These are phyloP conservation scores for Halictus ligatus DNA, from an alignment of 2,888 invertebrate species.

Conservation along the genomic window DNA sequence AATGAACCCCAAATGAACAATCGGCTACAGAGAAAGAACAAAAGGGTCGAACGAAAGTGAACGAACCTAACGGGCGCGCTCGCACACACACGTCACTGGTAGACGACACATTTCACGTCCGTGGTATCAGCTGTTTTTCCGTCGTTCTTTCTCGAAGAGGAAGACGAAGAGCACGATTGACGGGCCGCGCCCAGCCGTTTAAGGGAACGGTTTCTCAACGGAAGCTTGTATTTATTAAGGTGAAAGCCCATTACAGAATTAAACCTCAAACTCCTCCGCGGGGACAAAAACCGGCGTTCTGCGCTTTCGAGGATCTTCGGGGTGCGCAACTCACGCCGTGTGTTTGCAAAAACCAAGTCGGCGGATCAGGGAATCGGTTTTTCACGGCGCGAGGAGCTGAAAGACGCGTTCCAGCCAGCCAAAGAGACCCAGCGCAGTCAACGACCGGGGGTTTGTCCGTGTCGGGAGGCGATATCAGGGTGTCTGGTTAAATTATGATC, in stretches of 20 bases:
- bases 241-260: constrained; percentile 51
- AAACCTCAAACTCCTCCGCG: constrained; percentile 22
- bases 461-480: not conserved
- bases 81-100: no score
- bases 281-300: constrained; percentile 1
- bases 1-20: not conserved
- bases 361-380: not conserved
- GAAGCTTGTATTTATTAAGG: constrained; percentile 24
- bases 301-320: constrained; percentile 16
- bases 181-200: not conserved
- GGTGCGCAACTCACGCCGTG: not conserved
- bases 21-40: not conserved
- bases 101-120: not conserved
- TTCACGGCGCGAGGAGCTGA: not conserved
- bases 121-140: not conserved
- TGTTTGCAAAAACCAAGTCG: not conserved
- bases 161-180: constrained; percentile 7
- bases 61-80: not conserved
- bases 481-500: constrained; percentile 3
- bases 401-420: not conserved
- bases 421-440: not conserved
- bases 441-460: not conserved
- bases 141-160: not conserved
- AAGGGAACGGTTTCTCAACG: not conserved
- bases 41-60: not conserved